phyloP scores from a whole-genome alignment of 2,888 invertebrate species.

The Drosophila ezoana region DNA sequence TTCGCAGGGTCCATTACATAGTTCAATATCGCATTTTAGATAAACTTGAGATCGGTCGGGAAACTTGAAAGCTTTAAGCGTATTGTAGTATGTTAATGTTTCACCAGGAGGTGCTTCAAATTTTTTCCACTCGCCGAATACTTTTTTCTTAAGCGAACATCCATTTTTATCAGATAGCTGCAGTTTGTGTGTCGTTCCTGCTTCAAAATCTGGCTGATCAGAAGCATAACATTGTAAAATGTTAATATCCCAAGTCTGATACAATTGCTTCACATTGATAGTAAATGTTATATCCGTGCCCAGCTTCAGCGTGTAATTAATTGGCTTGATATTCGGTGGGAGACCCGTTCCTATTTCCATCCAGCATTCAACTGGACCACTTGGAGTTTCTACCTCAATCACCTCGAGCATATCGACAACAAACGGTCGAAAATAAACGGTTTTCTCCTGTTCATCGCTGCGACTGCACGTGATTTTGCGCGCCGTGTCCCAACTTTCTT shows the following conservation, averaged over 20 bases:
- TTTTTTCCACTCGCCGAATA: slow-evolving; percentile 88
- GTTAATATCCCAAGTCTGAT: slow-evolving; percentile 88
- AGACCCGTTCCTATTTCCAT: slow-evolving; percentile 91
- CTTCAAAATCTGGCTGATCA: slow-evolving; percentile 88
- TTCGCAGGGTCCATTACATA: slow-evolving; percentile 80
- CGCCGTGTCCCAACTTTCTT: slow-evolving; percentile 89
- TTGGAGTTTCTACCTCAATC: slow-evolving; percentile 88
- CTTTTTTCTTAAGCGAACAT: slow-evolving; percentile 88
- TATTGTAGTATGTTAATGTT: slow-evolving; percentile 88
- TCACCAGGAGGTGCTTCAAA: slow-evolving; percentile 87
- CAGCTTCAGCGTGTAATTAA: slow-evolving; percentile 88
- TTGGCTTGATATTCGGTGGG: slow-evolving; percentile 88
- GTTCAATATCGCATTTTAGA: slow-evolving; percentile 90
- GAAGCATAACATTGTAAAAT: slow-evolving; percentile 91
- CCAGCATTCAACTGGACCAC: slow-evolving; percentile 90
- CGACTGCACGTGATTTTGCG: slow-evolving; percentile 87
- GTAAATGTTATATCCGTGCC: slow-evolving; percentile 90
- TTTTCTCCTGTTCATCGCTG: slow-evolving; percentile 83
- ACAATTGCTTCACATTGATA: slow-evolving; percentile 89
- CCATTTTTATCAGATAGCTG: slow-evolving; percentile 89
- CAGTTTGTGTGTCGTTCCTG: slow-evolving; percentile 87
- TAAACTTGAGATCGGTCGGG: slow-evolving; percentile 90
- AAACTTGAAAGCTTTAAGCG: slow-evolving; percentile 90
- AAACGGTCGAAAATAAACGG: slow-evolving; percentile 86
- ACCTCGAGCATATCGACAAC: slow-evolving; percentile 90